Percentiles rank a stretch among this genome's conserved stretches.
phyloP scores from a whole-genome alignment of 2,113 vertebrate genomes.

The Emydura subglobosa region DNA sequence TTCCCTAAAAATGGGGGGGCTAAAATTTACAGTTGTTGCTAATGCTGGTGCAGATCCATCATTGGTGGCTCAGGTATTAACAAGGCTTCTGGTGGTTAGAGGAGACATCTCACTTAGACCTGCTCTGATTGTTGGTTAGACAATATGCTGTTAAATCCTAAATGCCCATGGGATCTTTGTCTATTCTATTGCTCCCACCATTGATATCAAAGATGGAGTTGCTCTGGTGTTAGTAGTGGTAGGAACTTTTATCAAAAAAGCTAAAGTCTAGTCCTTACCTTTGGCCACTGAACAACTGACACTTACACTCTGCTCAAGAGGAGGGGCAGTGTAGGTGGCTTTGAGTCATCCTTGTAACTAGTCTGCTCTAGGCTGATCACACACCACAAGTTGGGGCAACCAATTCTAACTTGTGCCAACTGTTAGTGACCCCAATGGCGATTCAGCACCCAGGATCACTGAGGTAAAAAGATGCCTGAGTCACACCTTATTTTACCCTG shows the following conservation, averaged over 20 bases:
- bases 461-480: too few species aligned
- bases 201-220: not conserved
- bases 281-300: rapidly evolving
- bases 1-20: not conserved
- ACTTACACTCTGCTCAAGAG: not conserved
- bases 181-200: not conserved
- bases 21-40: not conserved
- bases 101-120: not conserved
- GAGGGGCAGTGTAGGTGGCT: rapidly evolving
- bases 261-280: not conserved
- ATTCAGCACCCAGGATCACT: not conserved
- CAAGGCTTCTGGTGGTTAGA: not conserved
- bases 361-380: not conserved
- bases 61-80: not conserved
- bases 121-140: not conserved
- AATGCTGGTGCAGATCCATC: not conserved
- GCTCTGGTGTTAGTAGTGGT: not conserved
- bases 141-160: not conserved
- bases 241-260: not conserved
- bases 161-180: not conserved
- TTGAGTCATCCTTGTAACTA: not conserved
- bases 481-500: not conserved
- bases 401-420: not conserved
- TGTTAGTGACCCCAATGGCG: not conserved
- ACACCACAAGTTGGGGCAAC: not conserved